Evolutionary conservation across 2,797 vertebrate genomes (phyloP), one percentile per base, ranked within the genome.

Genomic region (Anas flavirostris): DNA sequence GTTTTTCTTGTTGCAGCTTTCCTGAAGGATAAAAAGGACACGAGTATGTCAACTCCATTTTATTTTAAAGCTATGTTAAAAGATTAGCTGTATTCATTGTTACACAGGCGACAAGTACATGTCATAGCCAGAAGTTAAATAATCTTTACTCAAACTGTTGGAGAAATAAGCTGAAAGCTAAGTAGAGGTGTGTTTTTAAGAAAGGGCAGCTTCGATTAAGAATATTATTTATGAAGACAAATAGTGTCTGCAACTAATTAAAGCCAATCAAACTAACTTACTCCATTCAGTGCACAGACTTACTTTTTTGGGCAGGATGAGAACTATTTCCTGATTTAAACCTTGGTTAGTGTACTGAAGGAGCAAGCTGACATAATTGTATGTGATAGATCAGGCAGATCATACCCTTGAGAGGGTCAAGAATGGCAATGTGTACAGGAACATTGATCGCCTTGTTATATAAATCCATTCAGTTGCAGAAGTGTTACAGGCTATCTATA

Each of bases 1-100:
- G 14, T 93, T 97, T 73, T 93, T 95, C 86, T 97, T 94, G 93
- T 95, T 96, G 88, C 98, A 98, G 91, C 93, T 98, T 44, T 98
- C 98, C 98, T 98, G 80, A 87, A 97, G 91, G 81, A 93, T 68
- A 37, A 78, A 37, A 81, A 76, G 35, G 85, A 87, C 73, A 85
- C 53, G 84, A 87, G 37, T 52, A 8, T 79, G 43, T 50, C 48
- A 50, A 50, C 23, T 25, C 48, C 48, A 25, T 50, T 50, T 50
- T 50, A 50, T 50, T 50, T 50, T 50, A 50, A 50, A 50, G 23
- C 48, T 52, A 8, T 79, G 43, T 46, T 62, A 82, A 70, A 53
- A 77, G 29, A 4, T 52, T 84, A 29, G 26, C 35, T 46, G 0
- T 26, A 14, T 8, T 46, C 62, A 60, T 25, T 58, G 8, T 59